phyloP scores from a whole-genome alignment of 2,888 invertebrate species.

The Ophion costatus region DNA sequence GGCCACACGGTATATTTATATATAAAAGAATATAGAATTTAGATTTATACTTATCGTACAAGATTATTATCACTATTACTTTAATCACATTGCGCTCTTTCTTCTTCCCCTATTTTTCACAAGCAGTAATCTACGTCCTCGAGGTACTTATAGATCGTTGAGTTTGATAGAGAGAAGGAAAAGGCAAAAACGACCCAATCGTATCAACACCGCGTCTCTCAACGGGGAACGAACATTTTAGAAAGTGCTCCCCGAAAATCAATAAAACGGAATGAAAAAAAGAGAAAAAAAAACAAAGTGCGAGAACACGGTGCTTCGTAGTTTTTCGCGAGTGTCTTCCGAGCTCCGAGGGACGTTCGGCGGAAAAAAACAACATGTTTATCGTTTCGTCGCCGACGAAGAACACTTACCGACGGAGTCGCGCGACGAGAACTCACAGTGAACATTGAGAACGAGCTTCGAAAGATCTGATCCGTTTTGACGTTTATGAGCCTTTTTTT shows the following conservation, averaged over 20 bases:
- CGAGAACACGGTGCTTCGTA: conserved; percentile 33
- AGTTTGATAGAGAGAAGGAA: conserved; percentile 57
- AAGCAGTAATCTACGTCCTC: not conserved
- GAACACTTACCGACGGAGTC: conserved; percentile 19
- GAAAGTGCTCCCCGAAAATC: conserved; percentile 24
- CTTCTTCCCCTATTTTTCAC: not conserved
- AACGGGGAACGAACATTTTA: conserved; percentile 5
- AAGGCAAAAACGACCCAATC: conserved; percentile 33
- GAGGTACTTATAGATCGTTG: conserved; percentile 64
- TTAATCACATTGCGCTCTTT: conserved; percentile 40
- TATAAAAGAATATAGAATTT: not conserved
- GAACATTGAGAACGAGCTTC: conserved; percentile 13
- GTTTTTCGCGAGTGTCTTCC: not conserved
- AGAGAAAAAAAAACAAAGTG: conserved; percentile 1
- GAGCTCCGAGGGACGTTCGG: not conserved
- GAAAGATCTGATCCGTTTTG: not conserved
- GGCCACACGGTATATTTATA: not conserved
- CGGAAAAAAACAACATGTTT: not conserved
- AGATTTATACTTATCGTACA: conserved; percentile 32
- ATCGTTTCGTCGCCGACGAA: not conserved
- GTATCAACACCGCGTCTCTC: conserved; percentile 50
- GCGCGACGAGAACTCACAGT: not conserved
- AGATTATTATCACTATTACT: conserved; percentile 45
- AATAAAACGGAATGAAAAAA: not conserved
- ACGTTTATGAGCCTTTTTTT: not conserved